Conservation (phyloP, 2,797 vertebrate species). For the Streptopelia turtur region DNA sequence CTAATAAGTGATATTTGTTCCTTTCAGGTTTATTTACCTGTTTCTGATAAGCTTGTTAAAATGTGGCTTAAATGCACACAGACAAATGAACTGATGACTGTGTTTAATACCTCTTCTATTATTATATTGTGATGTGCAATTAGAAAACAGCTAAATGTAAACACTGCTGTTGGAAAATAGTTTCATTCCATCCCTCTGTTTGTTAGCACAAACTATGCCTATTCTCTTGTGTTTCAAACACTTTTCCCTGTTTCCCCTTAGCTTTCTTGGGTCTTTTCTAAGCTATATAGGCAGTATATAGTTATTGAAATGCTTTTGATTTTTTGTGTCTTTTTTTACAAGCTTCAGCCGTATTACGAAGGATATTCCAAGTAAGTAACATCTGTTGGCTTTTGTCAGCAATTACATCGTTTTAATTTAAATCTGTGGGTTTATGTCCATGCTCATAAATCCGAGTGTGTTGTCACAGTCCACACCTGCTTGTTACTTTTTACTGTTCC, state of each 20-base stretch:
- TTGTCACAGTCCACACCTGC: constrained; percentile 28
- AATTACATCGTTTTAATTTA: not conserved
- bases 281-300: not conserved
- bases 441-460: not conserved
- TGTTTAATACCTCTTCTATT: not conserved
- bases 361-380: constrained; percentile 72
- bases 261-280: not conserved
- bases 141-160: not conserved
- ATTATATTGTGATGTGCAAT: not conserved
- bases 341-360: constrained; percentile 73
- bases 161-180: not conserved
- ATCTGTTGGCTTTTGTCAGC: constrained; percentile 5
- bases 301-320: constrained; percentile 40
- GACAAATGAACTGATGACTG: not conserved
- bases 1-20: not conserved
- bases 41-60: not conserved
- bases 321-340: constrained; percentile 49
- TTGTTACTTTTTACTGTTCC: constrained; percentile 4
- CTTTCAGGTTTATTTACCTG: not conserved
- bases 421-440: not conserved
- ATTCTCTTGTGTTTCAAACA: not conserved
- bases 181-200: not conserved
- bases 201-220: not conserved
- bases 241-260: not conserved
- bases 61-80: not conserved